phyloP scores from a whole-genome alignment of 1,140 invertebrate genomes.

The Aradophagus sp. region DNA sequence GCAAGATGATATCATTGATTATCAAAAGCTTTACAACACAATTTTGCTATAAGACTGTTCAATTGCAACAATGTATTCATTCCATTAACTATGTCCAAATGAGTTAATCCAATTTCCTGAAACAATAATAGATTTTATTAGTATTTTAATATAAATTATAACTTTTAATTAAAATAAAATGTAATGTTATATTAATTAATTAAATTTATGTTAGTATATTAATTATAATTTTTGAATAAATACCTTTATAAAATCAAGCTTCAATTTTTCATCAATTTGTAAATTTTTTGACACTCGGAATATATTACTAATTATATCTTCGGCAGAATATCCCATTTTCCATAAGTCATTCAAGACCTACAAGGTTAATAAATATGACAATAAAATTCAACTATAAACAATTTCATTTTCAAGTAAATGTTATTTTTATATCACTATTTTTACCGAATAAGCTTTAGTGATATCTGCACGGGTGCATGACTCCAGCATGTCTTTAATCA shows the following conservation, averaged over 20 bases:
- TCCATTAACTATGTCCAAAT: slow-evolving; percentile 93
- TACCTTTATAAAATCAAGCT: slow-evolving; percentile 91
- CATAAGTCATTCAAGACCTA: slow-evolving; percentile 90
- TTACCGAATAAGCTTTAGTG: slow-evolving; percentile 82
- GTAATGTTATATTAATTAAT: no score
- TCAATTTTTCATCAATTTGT: slow-evolving; percentile 85
- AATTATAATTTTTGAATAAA: slow-evolving; percentile 18
- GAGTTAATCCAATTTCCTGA: slow-evolving; percentile 93
- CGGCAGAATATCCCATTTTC: slow-evolving; percentile 94
- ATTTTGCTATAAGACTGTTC: slow-evolving; percentile 87
- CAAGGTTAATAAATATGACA: slow-evolving; percentile 53
- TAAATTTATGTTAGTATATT: slow-evolving; percentile 4
- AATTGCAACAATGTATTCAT: slow-evolving; percentile 91
- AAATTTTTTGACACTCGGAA: slow-evolving; percentile 94
- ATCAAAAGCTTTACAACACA: slow-evolving; percentile 78
- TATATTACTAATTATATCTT: slow-evolving; percentile 97
- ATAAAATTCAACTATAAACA: no score
- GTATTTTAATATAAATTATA: no score
- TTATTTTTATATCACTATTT: slow-evolving; percentile 8
- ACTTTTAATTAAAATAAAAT: slow-evolving; percentile 22
- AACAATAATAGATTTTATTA: slow-evolving; percentile 58
- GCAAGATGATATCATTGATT: slow-evolving; percentile 3
- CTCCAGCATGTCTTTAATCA: slow-evolving; percentile 94
- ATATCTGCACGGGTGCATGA: slow-evolving; percentile 89
- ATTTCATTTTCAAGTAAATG: no score